Evolutionary conservation across 2,113 vertebrate species (phyloP).

Genomic region (Bucco capensis): DNA sequence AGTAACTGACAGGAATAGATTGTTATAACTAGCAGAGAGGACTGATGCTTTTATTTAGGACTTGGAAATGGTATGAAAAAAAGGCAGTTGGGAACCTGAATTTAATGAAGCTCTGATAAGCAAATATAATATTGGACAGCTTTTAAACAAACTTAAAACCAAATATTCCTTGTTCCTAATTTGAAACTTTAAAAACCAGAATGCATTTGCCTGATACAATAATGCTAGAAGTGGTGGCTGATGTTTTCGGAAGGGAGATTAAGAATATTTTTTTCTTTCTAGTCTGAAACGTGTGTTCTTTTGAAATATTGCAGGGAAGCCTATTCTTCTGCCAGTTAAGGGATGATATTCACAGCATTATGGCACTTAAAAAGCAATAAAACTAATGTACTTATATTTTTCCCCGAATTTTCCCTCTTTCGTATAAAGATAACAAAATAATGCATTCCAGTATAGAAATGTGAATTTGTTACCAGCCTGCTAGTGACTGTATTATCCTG

Average conservation of each 20-base stretch:
- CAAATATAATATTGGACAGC: conserved; percentile 37
- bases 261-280: neutral
- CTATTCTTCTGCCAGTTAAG: neutral
- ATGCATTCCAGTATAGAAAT: neutral
- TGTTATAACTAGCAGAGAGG: conserved; percentile 50
- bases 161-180: conserved; percentile 50
- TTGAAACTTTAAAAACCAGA: conserved; percentile 41
- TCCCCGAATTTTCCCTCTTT: neutral
- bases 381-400: neutral
- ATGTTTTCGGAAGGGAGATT: neutral
- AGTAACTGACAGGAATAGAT: conserved; percentile 39
- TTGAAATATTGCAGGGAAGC: neutral
- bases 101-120: conserved; percentile 70
- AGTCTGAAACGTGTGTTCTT: neutral
- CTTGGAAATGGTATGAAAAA: conserved; percentile 64
- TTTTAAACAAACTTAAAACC: conserved; percentile 51
- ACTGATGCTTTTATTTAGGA: conserved; percentile 67
- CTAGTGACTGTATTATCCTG: neutral
- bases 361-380: neutral
- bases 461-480: neutral
- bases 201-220: neutral
- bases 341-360: neutral
- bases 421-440: neutral
- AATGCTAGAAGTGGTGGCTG: neutral
- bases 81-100: conserved; percentile 54